phyloP scores from a whole-genome alignment of 2,797 vertebrate species.

The Argentina silus region DNA sequence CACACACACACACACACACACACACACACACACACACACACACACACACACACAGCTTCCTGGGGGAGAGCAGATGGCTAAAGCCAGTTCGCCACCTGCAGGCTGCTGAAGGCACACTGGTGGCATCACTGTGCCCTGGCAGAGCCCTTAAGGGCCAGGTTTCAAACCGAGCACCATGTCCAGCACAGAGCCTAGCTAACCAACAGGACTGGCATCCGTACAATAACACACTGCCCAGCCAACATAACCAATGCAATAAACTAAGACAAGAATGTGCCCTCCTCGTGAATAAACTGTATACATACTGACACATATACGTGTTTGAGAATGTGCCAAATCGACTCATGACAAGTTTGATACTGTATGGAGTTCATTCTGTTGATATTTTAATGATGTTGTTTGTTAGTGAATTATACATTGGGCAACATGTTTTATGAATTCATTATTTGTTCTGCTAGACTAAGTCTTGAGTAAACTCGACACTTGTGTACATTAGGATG shows the following conservation, averaged over 20 bases:
- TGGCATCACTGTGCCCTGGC: slow-evolving; percentile 55
- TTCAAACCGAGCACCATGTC: slow-evolving; percentile 46
- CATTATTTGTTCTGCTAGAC: slow-evolving; percentile 70
- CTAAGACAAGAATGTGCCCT: slow-evolving; percentile 77
- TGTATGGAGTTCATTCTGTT: slow-evolving; percentile 62
- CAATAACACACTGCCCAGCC: slow-evolving; percentile 69
- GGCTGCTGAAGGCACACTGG: slow-evolving; percentile 68
- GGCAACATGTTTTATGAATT: slow-evolving; percentile 69
- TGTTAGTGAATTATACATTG: slow-evolving; percentile 73
- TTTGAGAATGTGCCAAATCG: slow-evolving; percentile 83
- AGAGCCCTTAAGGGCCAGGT: slow-evolving; percentile 56
- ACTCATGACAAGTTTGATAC: slow-evolving; percentile 74
- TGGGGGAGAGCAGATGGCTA: slow-evolving; percentile 80
- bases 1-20: too few species aligned
- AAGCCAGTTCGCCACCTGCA: slow-evolving; percentile 78
- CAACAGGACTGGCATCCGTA: slow-evolving; percentile 58
- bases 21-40: too few species aligned
- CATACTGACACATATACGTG: slow-evolving; percentile 60
- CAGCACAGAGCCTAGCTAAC: slow-evolving; percentile 44
- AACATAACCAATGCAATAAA: slow-evolving; percentile 80
- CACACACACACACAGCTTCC: slow-evolving; percentile 69
- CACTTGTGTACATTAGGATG: slow-evolving; percentile 69
- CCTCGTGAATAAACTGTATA: slow-evolving; percentile 68
- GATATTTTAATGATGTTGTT: slow-evolving; percentile 71
- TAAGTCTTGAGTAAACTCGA: slow-evolving; percentile 62